These are phyloP conservation scores for Sturnus vulgaris DNA, from an alignment of 2,113 vertebrate genomes.

Conservation along the genomic window DNA sequence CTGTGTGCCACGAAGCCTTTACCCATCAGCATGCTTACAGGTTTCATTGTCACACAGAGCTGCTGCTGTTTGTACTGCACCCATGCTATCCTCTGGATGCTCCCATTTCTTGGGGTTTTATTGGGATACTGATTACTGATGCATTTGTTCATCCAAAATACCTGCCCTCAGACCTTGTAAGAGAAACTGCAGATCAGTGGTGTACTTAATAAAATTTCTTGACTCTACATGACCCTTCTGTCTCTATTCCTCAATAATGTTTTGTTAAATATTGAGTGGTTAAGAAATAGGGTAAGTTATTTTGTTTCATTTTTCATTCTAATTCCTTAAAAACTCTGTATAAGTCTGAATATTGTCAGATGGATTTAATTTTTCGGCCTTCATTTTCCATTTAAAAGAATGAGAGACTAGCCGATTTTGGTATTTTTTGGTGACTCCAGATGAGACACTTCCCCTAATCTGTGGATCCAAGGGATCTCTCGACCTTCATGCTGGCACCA, in stretches of 20 bases:
- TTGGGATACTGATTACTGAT: not conserved
- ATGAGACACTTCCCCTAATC: not conserved
- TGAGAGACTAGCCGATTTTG: accelerated
- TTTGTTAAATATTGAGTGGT: not conserved
- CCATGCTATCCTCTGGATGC: not conserved
- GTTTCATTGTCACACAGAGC: accelerated
- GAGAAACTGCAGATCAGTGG: not conserved
- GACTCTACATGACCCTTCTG: not conserved
- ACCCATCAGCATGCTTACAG: not conserved
- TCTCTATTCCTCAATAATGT: not conserved
- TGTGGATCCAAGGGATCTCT: not conserved
- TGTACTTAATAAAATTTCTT: not conserved
- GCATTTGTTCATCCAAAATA: not conserved
- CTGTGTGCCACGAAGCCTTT: not conserved
- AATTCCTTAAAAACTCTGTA: not conserved
- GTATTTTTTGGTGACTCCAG: not conserved
- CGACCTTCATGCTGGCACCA: accelerated
- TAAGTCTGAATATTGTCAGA: not conserved
- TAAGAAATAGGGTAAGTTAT: not conserved
- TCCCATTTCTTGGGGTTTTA: not conserved
- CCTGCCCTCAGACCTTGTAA: not conserved
- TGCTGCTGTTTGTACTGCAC: not conserved
- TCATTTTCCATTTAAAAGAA: not conserved
- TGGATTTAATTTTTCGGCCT: not conserved
- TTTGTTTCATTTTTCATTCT: not conserved